Conservation (phyloP, 2,113 vertebrate species). For the Halcyon senegalensis region DNA sequence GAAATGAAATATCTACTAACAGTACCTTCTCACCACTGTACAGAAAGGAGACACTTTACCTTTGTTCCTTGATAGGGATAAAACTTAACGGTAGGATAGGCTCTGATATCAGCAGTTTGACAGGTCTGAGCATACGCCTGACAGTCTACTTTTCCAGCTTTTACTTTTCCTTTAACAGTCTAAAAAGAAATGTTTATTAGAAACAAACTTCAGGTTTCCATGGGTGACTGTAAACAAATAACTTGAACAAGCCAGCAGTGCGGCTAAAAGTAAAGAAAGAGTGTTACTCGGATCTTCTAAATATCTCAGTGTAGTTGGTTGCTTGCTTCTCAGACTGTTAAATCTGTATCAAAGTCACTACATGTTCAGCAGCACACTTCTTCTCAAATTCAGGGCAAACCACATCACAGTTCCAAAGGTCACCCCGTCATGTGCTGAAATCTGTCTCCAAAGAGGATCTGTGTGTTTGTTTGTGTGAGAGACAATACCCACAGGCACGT, state of each 20-base stretch:
- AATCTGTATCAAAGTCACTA: not conserved
- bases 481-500: not conserved
- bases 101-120: constrained; percentile 86
- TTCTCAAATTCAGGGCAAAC: not conserved
- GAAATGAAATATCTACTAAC: not conserved
- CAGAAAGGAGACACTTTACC: constrained; percentile 69
- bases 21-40: not conserved
- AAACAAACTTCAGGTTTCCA: not conserved
- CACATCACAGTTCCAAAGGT: not conserved
- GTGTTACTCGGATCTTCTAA: not conserved
- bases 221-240: not conserved
- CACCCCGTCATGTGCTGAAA: not conserved
- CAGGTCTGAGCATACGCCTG: constrained; percentile 87
- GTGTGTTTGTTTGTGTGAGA: not conserved
- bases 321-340: not conserved
- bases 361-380: not conserved
- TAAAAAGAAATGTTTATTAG: constrained; percentile 61
- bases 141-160: constrained; percentile 94
- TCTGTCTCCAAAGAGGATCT: not conserved
- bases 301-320: not conserved
- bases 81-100: constrained; percentile 92
- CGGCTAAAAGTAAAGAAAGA: not conserved
- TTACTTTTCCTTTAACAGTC: constrained; percentile 89
- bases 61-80: constrained; percentile 81
- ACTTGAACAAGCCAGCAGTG: not conserved